Conservation (phyloP, 2,888 invertebrate genomes). For the Caradrina clavipalpis region DNA sequence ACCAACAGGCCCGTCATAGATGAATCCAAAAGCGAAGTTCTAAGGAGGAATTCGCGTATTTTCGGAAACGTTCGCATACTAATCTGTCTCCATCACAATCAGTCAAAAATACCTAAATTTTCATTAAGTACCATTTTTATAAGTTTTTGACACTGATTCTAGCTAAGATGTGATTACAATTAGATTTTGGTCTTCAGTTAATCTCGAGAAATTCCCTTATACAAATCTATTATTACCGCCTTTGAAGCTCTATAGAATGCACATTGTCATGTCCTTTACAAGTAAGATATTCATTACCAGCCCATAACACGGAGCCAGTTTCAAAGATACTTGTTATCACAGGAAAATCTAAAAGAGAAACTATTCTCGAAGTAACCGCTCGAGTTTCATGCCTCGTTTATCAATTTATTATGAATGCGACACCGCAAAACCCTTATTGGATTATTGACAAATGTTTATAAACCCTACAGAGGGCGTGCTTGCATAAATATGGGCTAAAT, state of each 20-base stretch:
- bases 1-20: no score
- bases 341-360: constrained; percentile 44
- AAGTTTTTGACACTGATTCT: no score
- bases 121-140: no score
- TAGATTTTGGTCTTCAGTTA: no score
- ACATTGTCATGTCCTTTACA: constrained; percentile 22
- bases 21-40: no score
- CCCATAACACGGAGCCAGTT: constrained; percentile 20
- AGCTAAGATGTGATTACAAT: no score
- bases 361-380: constrained; percentile 24
- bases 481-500: constrained; percentile 55
- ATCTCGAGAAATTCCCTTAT: no score
- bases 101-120: no score
- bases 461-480: constrained; percentile 41
- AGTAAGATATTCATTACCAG: constrained; percentile 31
- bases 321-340: constrained; percentile 31
- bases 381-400: constrained; percentile 53
- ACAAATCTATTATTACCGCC: neutral
- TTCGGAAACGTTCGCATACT: no score
- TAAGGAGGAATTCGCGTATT: no score
- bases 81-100: no score
- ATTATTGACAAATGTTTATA: constrained; percentile 65
- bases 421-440: constrained; percentile 57
- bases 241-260: constrained; percentile 13
- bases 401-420: constrained; percentile 50